Evolutionary conservation across 1,140 invertebrate species (phyloP), one percentile per base, ranked within the genome.

Genomic region (Mya arenaria): DNA sequence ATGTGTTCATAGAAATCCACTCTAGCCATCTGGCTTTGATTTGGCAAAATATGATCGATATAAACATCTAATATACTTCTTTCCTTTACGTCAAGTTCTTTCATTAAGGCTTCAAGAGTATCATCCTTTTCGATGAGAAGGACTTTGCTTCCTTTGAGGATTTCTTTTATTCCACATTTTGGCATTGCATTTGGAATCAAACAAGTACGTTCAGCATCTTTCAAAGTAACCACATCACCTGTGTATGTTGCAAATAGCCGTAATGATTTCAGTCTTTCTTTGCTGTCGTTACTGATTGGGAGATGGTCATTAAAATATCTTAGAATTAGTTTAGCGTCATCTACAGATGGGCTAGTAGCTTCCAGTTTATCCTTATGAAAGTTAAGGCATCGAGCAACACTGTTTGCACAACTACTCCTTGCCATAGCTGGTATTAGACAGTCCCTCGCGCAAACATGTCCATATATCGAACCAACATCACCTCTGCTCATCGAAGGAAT

Each of bases 61-160:
- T 88, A 88, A 32, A 86, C 56, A 23, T 86, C 71, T 17, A 55
- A 52, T 5, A 60, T 15, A 25, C 63, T 63, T 23, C 37, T n/a
- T 32, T 58, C 39, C 23, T 72, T 44, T 25, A 75, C 63, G 3
- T 34, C 75, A 28, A 88, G 32, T 13, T 19, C 25, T 3, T 52
- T 52, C 48, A 52, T 52, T 52, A 52, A 52, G 17, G 25, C 4
- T 2, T 52, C 25, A n/a, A 52, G 25, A n/a, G 17, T 52, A n/a
- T 52, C 48, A 52, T 52, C 48, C 25, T 17, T 23, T 4, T 17
- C 25, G 48, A 52, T 52, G 8, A 52, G 48, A 52, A 83, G 15
- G 2, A 84, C 58, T 32, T 39, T 55, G 8, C 65, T 68, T 15
- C 36, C 65, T 0, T 60, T n/a, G 15, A 63, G 69, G 62, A 84